A percentile compares a stretch with the other conserved stretches of the same genome.
Conservation (phyloP, 2,888 invertebrate species). For the Mellilla xanthometata region DNA sequence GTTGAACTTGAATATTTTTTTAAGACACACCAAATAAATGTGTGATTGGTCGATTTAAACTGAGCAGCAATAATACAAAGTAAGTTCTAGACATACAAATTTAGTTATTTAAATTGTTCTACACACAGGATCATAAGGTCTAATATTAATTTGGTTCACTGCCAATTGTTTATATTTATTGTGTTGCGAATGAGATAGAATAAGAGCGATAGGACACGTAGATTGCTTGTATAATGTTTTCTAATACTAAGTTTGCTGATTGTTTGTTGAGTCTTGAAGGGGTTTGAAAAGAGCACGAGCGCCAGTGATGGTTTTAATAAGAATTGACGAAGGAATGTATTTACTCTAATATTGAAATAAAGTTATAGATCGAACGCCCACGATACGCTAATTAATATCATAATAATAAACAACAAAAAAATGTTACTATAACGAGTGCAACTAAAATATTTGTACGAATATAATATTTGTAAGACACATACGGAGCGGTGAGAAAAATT, state of each 20-base stretch:
- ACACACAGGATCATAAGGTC: not conserved
- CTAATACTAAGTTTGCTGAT: too few relatives aligned
- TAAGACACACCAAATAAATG: too few relatives aligned
- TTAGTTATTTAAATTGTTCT: not conserved
- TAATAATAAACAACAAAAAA: constrained; percentile 38
- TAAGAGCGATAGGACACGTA: too few relatives aligned
- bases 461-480: constrained; percentile 5
- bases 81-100: too few relatives aligned
- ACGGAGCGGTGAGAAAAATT: constrained; percentile 18
- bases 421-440: constrained; percentile 54
- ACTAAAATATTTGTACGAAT: constrained; percentile 37
- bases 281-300: too few relatives aligned
- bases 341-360: constrained; percentile 22
- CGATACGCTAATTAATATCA: constrained; percentile 38
- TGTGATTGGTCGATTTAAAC: too few relatives aligned
- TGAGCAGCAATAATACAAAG: too few relatives aligned
- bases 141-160: not conserved
- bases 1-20: too few relatives aligned
- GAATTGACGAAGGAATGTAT: not conserved
- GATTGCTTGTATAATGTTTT: too few relatives aligned
- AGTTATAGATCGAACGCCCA: constrained; percentile 28
- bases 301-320: too few relatives aligned
- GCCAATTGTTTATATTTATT: not conserved
- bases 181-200: too few relatives aligned
- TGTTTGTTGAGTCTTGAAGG: too few relatives aligned